Base-by-base conservation (phyloP, 2,113 vertebrate genomes). In the Nerophis ophidion region DNA sequence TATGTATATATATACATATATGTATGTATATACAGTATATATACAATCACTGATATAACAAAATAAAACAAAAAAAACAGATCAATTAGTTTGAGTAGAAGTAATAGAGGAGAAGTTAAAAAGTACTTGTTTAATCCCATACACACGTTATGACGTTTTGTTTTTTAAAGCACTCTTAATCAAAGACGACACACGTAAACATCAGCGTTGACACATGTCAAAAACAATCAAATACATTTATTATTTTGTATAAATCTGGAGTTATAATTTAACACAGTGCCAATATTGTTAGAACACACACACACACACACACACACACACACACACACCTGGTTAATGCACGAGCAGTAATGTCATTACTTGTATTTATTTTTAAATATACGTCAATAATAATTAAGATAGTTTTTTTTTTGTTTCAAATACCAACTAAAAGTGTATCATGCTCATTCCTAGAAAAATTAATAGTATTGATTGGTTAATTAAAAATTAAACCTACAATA, bases 261-360 rank as follows among this genome's bases (percentile, higher is more conserved):
- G 91, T 94, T 93, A 94, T 93, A 92, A 95, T 94, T 93, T 95
- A 94, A 95, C 93, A 92, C 86, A 73, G 77, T 81, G 83, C 78
- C 66, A 86, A 79, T 76, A 83, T 81, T 72, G 16, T 12, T 44
- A 86, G 86, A 93, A 93, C 92, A 94, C 91, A 90, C 93, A 93
- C 50, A 4, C 58, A 45, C 46, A 54, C 63, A 40, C 34, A 52
- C 62, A 52, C 60, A 48, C 46, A 40, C 44, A n/a, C 59, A 10
- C 11, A 36, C 26, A 44, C 35, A 49, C 42, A 35, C 38, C 40
- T 44, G 10, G 11, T 10, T 44, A 44, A 44, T 44, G 40, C 55
- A 51, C 10, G 36, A 34, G 5, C 68, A 63, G 63, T 54, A 50
- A 66, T 64, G 44, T 48, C 57, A 7, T 64, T 48, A 36, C n/a